These are phyloP conservation scores for Sorex maritimensis DNA, from an alignment of 2,797 vertebrate species.

Conservation along the genomic window DNA sequence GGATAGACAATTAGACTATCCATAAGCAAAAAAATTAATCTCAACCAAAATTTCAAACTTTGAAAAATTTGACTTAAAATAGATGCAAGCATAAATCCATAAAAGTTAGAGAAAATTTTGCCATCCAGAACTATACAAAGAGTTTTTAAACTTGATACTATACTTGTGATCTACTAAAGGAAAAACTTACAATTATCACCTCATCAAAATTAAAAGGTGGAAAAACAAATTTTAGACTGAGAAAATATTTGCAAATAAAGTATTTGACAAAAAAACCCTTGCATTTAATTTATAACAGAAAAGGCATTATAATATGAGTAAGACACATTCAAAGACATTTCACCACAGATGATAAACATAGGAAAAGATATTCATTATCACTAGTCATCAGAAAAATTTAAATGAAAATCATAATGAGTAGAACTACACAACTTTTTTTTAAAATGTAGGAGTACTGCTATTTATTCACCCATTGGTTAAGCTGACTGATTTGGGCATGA, in stretches of 20 bases:
- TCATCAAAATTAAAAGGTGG: constrained; percentile 26
- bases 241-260: constrained; percentile 11
- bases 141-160: not conserved
- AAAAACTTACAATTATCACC: not conserved
- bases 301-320: not conserved
- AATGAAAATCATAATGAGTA: too few relatives aligned
- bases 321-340: not conserved
- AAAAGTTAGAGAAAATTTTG: constrained; percentile 7
- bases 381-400: too few relatives aligned
- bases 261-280: not conserved
- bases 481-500: too few relatives aligned
- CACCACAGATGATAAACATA: not conserved
- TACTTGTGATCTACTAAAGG: not conserved
- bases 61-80: not conserved
- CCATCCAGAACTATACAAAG: not conserved
- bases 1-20: not conserved
- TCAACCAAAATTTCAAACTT: not conserved
- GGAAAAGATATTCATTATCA: not conserved
- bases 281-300: too few relatives aligned
- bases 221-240: not conserved
- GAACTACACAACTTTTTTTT: too few relatives aligned
- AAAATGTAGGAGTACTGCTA: too few relatives aligned
- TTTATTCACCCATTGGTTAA: too few relatives aligned
- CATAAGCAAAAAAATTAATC: not conserved
- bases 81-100: constrained; percentile 37